These are phyloP conservation scores for Pectinophora gossypiella DNA, from an alignment of 1,140 invertebrate genomes.

Conservation along the genomic window DNA sequence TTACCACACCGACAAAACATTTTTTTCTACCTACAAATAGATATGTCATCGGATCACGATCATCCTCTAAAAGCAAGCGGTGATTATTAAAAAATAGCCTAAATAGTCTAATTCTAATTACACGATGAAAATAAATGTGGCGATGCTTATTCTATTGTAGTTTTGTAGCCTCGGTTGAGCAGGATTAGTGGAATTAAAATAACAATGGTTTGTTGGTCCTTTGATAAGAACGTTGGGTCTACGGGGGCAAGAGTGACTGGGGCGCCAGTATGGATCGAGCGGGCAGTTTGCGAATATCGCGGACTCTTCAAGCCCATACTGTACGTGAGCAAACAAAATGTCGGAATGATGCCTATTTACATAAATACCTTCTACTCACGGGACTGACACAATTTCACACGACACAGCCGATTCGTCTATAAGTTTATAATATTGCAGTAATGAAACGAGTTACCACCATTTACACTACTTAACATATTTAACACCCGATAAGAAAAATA, in stretches of 20 bases:
- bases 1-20: slow-evolving; percentile 53
- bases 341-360: neutral
- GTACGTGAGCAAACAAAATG: neutral
- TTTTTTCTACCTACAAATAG: slow-evolving; percentile 68
- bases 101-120: slow-evolving; percentile 1
- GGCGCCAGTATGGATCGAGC: too few species aligned
- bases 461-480: slow-evolving; percentile 70
- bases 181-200: neutral
- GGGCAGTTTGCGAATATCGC: too few species aligned
- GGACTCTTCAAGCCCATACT: too few species aligned
- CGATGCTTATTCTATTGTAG: neutral
- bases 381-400: slow-evolving; percentile 54
- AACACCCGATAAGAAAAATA: slow-evolving; percentile 74
- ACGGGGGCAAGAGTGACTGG: neutral
- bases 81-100: slow-evolving; percentile 33
- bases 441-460: slow-evolving; percentile 62
- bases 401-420: slow-evolving; percentile 72
- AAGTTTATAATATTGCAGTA: slow-evolving; percentile 57
- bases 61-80: slow-evolving; percentile 55
- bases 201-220: neutral
- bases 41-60: slow-evolving; percentile 70
- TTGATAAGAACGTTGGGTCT: neutral
- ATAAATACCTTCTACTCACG: slow-evolving; percentile 37
- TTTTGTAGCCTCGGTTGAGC: neutral
- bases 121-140: neutral